Evolutionary conservation across 1,140 invertebrate species (phyloP), one percentile per base, ranked within the genome.

Genomic region (Aculops lycopersici): DNA sequence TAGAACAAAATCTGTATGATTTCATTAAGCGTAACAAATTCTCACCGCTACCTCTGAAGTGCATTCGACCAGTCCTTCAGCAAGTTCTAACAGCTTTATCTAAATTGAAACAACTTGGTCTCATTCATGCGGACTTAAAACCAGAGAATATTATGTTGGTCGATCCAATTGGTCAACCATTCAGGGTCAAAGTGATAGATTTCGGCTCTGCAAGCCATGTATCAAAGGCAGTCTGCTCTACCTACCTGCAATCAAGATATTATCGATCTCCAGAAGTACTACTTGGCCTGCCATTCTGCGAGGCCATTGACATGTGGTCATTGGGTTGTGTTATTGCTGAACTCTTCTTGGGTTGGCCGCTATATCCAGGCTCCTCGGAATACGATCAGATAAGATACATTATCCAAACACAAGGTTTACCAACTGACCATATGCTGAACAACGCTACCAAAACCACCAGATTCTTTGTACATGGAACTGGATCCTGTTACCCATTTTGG

Each of bases 241-340:
- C 92, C 2, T 98, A 98, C 58, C 66, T 98, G 43, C 92, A 98
- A 62, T 94, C 84, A 46, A 68, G 92, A 53, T 98, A 97, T 56
- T 97, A 98, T 60, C 63, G 90, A 46, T 92, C 92, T 18, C 92
- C 92, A 1, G 92, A 98, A 61, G 98, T 98, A 51, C 88, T 98
- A 53, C 63, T 98, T 37, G 90, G 72, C 43, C 62, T 98, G 48
- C 88, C 86, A 38, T 98, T 97, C 62, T 92, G 84, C 64, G 92
- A 98, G 61, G 83, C 88, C 3, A 98, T 98, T 49, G 92, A 98
- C 59, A 98, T 98, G 88, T 98, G 92, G 92, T 95, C 88, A 0
- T 63, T 98, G 41, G 92, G 92, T 17, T 98, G 92, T 62, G 92
- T 98, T 40, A 90, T 97, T 17, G 92, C 92, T 2, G 92, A 98